These are phyloP conservation scores for Panulirus ornatus DNA, from an alignment of 1,140 invertebrate species.

Conservation along the genomic window DNA sequence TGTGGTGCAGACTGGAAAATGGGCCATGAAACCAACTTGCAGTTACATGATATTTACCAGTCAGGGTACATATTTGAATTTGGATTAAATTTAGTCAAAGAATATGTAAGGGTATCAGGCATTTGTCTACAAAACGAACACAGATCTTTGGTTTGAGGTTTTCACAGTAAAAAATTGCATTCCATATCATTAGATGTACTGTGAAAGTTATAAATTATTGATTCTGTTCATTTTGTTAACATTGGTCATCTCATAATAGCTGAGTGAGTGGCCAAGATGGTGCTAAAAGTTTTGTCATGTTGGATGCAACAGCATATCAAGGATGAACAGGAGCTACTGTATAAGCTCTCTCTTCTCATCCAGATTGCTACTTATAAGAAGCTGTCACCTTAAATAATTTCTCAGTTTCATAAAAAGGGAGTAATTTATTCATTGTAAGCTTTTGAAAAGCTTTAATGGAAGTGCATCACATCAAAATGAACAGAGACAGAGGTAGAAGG, in stretches of 20 bases:
- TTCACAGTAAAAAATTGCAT: background rate
- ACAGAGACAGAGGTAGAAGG: background rate
- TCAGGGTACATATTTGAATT: background rate
- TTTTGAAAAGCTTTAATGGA: no score
- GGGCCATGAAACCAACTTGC: background rate
- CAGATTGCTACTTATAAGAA: no score
- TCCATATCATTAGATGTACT: background rate
- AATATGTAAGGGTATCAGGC: conserved; percentile 1
- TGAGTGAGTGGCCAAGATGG: background rate
- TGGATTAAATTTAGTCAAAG: background rate
- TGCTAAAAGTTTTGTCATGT: conserved; percentile 20
- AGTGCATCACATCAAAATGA: background rate
- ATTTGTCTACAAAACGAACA: no score
- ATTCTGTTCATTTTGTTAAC: no score
- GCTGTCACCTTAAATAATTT: no score
- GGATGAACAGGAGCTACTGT: background rate
- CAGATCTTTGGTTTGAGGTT: background rate
- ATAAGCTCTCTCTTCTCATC: background rate
- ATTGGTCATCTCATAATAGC: background rate
- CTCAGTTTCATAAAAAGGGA: no score
- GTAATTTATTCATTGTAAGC: no score
- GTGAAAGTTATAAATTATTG: background rate
- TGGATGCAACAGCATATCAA: background rate
- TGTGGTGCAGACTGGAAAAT: conserved; percentile 11
- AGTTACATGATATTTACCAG: background rate